Evolutionary conservation across 2,888 invertebrate genomes (phyloP).

Genomic region (Eupithecia insigniata): DNA sequence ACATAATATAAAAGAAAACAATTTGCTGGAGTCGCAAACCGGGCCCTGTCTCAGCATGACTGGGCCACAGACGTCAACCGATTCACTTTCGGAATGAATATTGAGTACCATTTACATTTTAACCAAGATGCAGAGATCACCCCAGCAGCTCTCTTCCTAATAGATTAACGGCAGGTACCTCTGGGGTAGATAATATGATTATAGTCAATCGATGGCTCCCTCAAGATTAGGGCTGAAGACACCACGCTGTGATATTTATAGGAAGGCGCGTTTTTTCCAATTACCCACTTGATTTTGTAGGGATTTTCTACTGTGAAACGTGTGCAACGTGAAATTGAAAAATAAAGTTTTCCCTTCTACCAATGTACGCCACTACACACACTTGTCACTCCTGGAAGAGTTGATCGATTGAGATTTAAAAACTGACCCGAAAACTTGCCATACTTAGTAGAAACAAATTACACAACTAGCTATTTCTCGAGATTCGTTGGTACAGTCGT

Average conservation of each 20-base stretch:
- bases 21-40: not conserved
- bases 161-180: conserved; percentile 69
- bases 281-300: conserved; percentile 36
- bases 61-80: not conserved
- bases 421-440: not conserved
- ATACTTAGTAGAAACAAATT: not conserved
- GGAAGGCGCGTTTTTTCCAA: conserved; percentile 49
- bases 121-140: conserved; percentile 56
- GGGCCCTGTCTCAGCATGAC: not conserved
- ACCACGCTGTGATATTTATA: conserved; percentile 72
- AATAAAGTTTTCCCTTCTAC: not conserved
- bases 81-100: conserved; percentile 22
- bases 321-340: not conserved
- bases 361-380: not conserved
- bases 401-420: not conserved
- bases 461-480: not conserved
- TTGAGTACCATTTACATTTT: conserved; percentile 41
- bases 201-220: conserved; percentile 75
- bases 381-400: not conserved
- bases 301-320: conserved; percentile 17
- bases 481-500: not conserved
- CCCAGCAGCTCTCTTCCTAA: conserved; percentile 58
- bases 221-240: conserved; percentile 57
- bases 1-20: not conserved
- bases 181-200: conserved; percentile 75